Percentiles rank a stretch among this genome's conserved stretches.
Conservation (phyloP, 30 jellyfish, hydroid and myxozoan genomes). For the Aurelia aurita complex sp. Pacific region DNA sequence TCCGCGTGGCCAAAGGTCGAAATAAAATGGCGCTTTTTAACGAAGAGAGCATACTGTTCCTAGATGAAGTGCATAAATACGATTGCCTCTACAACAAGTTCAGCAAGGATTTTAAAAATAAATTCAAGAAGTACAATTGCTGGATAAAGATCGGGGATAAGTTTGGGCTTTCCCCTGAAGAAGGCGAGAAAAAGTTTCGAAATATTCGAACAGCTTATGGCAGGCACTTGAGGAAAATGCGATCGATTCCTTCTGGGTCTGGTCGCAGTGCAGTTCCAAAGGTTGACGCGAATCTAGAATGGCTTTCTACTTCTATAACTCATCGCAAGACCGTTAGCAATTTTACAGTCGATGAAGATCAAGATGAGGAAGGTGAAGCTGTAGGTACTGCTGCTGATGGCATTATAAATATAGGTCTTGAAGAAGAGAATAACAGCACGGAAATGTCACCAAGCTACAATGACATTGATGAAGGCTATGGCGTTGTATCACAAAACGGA, state of each 20-base stretch:
- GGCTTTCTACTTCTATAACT: conserved; percentile 52
- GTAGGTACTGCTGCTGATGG: background rate
- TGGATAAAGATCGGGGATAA: no score
- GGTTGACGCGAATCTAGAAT: conserved; percentile 19
- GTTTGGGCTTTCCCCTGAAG: no score
- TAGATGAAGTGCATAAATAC: conserved; percentile 4
- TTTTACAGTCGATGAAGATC: conserved; percentile 22
- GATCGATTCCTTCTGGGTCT: no score
- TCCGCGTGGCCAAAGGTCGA: background rate
- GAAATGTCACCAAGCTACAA: conserved; percentile 33
- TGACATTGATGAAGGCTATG: conserved; percentile 23
- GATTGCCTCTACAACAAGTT: conserved; percentile 13
- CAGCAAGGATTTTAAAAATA: conserved; percentile 1
- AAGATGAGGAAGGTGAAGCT: conserved; percentile 21
- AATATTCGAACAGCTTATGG: no score
- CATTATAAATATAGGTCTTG: conserved; percentile 5
- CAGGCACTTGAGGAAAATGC: no score
- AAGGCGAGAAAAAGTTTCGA: no score
- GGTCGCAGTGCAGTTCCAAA: conserved; percentile 42
- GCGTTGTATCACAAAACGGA: conserved; percentile 17
- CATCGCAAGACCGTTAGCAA: conserved; percentile 58
- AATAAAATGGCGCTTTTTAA: conserved; percentile 17
- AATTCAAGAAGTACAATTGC: conserved; percentile 8
- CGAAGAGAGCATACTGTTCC: conserved; percentile 11
- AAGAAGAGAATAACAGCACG: conserved; percentile 18